Base-by-base conservation (phyloP, 2,888 invertebrate species). In the Epinotia bilunana region DNA sequence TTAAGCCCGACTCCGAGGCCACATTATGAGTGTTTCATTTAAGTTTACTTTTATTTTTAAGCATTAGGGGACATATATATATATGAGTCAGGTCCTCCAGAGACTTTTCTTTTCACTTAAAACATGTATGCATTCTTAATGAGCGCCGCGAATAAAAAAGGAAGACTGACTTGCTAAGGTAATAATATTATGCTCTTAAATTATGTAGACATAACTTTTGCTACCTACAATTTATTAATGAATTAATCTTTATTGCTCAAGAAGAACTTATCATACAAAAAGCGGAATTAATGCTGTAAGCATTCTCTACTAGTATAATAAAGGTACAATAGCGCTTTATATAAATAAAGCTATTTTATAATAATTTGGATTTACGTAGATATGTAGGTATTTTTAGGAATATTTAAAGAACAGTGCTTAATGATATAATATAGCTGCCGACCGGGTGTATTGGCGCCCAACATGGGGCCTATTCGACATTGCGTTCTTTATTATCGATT, bases 91-190 rank as follows among this genome's bases (percentile, higher is more conserved):
- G n/a, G n/a, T 60, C 16, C 58, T 58, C 46, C 16, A 9, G 43
- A 60, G n/a, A 46, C n/a, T 33, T 61, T 58, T 39, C 55, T 39
- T 13, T 58, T 23, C 18, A 23, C 0, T 39, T 68, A 43, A 58
- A 58, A 20, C 57, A 68, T 43, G 43, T 58, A 57, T 67, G 68
- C 57, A 68, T 68, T 68, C 43, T 43, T 58, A 68, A 68, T 68
- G 68, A 68, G 68, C 57, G 33, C 39, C 33, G n/a, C 55, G 39
- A 12, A 53, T 23, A 33, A 67, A 55, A 46, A 63, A 55, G 7
- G 57, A 57, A 57, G 20, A 18, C 11, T 1, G 53, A 13, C n/a
- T 5, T 57, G 18, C 18, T 20, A 43, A n/a, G 16, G 68, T 9
- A 43, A 57, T 13, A 57, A 39, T 9, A 9, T 39, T 23, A 18